Base-by-base conservation (phyloP, 2,888 invertebrate species). In the Lepidocyrtinus sp. region DNA sequence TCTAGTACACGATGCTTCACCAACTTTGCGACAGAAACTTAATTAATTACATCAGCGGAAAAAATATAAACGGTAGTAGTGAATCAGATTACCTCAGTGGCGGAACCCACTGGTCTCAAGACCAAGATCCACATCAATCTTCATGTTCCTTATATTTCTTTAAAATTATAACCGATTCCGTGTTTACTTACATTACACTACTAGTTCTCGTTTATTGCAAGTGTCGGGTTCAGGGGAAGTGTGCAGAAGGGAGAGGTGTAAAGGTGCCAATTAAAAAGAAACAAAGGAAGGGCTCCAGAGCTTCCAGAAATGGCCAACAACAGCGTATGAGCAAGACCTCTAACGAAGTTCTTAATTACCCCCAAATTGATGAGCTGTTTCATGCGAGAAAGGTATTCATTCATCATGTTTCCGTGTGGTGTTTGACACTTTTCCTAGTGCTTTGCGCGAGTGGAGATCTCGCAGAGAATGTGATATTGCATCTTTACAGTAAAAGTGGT, bases 321-420 rank as follows among this genome's bases (percentile, higher is more conserved):
- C 12, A 12, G 5, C 5, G 36, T 36, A 36, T 36, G 26, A 68
- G 64, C n/a, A 72, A 67, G 27, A 24, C 67, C 0, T 62, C 24
- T 22, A 71, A 69, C 19, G 5, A 59, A 2, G 12, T 21, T 5
- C 24, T 1, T 3, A 55, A 15, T 22, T 46, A 50, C 1, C 9
- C 25, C 2, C n/a, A 24, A 5, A 46, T 73, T 26, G 27, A 19
- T 19, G 50, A 70, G 21, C 63, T 65, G 46, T 78, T 78, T 24
- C 68, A 46, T 50, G 24, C 12, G 26, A 68, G 82, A 9, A 55
- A 7, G 26, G 77, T 85, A 69, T 85, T 85, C 59, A 69, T 46
- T 17, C 77, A 82, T 71, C 85, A 85, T 72, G 65, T 73, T 62
- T 71, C 77, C 25, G 50, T 82, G 21, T 85, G 85, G 85, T 80